phyloP scores from a whole-genome alignment of 2,113 vertebrate genomes.

The Lepus americanus region DNA sequence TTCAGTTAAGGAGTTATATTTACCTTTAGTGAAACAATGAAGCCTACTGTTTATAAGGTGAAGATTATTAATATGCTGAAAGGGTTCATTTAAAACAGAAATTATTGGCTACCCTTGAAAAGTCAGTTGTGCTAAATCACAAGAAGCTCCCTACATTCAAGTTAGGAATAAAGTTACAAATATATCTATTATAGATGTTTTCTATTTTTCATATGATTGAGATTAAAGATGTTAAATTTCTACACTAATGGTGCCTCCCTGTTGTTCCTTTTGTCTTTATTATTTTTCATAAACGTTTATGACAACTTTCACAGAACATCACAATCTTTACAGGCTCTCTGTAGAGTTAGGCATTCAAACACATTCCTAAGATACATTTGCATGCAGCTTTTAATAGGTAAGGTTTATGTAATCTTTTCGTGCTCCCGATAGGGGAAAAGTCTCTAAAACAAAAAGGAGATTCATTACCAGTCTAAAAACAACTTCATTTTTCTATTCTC shows the following conservation, averaged over 20 bases:
- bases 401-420: slow-evolving; percentile 48
- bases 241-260: neutral
- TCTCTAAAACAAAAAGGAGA: slow-evolving; percentile 55
- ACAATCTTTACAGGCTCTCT: slow-evolving; percentile 14
- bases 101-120: slow-evolving; percentile 43
- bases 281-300: slow-evolving; percentile 67
- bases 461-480: slow-evolving; percentile 52
- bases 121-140: slow-evolving; percentile 7
- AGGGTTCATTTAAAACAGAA: slow-evolving; percentile 39
- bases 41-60: neutral
- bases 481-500: slow-evolving; percentile 70
- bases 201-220: slow-evolving; percentile 2
- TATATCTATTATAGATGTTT: neutral
- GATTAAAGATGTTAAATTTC: slow-evolving; percentile 47
- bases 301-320: slow-evolving; percentile 41
- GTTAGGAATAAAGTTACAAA: neutral
- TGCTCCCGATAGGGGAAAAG: neutral
- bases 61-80: slow-evolving; percentile 33
- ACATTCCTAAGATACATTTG: neutral
- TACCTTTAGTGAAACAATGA: neutral
- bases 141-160: slow-evolving; percentile 7
- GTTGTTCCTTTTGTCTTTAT: neutral
- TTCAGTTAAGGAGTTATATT: slow-evolving; percentile 15
- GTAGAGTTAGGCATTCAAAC: neutral
- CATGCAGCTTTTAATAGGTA: slow-evolving; percentile 41